These are phyloP conservation scores for Xenopus laevis DNA, from an alignment of 2,113 vertebrate genomes.

Conservation along the genomic window DNA sequence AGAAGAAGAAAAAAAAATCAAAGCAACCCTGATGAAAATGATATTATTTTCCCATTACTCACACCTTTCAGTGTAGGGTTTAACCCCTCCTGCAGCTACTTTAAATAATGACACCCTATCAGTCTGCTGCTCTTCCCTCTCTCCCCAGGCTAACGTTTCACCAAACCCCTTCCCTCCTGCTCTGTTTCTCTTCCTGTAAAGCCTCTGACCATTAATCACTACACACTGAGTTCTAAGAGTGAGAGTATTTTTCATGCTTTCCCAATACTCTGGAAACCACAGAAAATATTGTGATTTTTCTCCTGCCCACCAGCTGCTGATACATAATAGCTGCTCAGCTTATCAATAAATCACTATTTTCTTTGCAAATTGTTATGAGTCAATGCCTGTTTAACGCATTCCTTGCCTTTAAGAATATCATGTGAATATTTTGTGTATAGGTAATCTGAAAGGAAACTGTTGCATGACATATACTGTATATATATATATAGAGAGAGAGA, in stretches of 20 bases:
- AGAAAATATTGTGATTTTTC: slow-evolving; percentile 19
- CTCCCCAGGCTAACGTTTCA: background rate
- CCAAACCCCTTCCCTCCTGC: background rate
- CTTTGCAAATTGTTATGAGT: background rate
- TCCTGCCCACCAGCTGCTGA: slow-evolving; percentile 9
- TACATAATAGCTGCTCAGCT: slow-evolving; percentile 19
- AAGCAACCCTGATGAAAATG: too few relatives aligned
- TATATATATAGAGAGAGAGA: too few relatives aligned
- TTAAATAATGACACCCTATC: background rate
- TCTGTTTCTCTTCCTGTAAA: slow-evolving; percentile 30
- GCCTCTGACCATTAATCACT: slow-evolving; percentile 34
- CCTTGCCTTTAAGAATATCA: background rate
- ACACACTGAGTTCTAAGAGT: slow-evolving; percentile 28
- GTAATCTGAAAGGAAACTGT: too few relatives aligned
- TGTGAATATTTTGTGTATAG: background rate
- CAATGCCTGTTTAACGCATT: background rate
- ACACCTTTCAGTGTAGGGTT: too few relatives aligned
- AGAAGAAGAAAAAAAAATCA: too few relatives aligned
- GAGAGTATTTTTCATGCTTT: slow-evolving; percentile 7
- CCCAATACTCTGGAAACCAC: slow-evolving; percentile 23
- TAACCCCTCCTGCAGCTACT: slow-evolving; percentile 4
- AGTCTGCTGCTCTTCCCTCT: background rate
- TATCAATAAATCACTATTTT: slow-evolving; percentile 24
- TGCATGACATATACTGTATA: too few relatives aligned
- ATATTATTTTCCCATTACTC: too few relatives aligned